Conservation (phyloP, 2,113 vertebrate genomes). For the Tyrannus savana region DNA sequence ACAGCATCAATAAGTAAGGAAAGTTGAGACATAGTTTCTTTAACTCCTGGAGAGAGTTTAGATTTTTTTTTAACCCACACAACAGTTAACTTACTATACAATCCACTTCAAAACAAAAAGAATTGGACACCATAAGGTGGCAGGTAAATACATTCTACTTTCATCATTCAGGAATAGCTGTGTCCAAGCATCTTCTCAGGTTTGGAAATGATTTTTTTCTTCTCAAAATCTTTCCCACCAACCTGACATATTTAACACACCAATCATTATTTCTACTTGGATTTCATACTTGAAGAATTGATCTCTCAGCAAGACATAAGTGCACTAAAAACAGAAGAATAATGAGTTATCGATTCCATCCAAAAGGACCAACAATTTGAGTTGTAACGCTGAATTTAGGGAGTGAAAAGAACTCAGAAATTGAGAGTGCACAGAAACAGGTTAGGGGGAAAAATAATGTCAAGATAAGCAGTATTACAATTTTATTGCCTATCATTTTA, state of each 20-base stretch:
- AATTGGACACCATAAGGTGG: neutral
- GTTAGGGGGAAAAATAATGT: accelerated
- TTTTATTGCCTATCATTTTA: neutral
- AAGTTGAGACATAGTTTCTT: neutral
- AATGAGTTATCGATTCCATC: constrained; percentile 33
- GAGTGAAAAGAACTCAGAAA: neutral
- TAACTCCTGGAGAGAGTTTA: neutral
- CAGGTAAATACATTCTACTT: neutral
- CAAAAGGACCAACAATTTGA: neutral
- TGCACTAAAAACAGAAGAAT: neutral
- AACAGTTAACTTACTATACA: neutral
- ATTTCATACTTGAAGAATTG: constrained; percentile 19
- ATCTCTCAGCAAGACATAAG: neutral
- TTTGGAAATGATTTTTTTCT: neutral
- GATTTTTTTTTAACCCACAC: accelerated
- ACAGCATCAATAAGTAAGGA: neutral
- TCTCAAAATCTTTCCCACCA: neutral
- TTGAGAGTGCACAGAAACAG: neutral
- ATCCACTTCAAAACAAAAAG: neutral
- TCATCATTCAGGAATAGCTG: neutral
- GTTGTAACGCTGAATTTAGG: neutral
- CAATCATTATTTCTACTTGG: neutral
- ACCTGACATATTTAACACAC: neutral
- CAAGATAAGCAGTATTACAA: neutral
- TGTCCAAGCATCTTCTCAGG: neutral